A percentile compares a stretch with the other conserved stretches of the same genome.
Conservation (phyloP, 92 coral and sea anemone species). For the Parazoanthus swiftii region DNA sequence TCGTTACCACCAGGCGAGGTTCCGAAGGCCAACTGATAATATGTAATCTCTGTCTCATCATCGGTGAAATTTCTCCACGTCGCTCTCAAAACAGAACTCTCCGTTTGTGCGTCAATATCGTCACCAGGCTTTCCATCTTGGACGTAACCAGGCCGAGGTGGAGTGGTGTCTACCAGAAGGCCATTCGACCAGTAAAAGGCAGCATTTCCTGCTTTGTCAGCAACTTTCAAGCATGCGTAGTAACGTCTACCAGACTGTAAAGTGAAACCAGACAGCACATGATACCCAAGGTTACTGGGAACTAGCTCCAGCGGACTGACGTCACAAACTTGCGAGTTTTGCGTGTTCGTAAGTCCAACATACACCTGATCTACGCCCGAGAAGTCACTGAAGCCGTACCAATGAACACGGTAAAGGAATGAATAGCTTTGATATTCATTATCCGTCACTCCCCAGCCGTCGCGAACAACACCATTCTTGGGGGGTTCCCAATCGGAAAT, state of each 20-base stretch:
- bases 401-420: constrained; percentile 83
- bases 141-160: constrained; percentile 73
- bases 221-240: constrained; percentile 79
- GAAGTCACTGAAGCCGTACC: constrained; percentile 86
- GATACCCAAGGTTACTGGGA: constrained; percentile 53
- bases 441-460: constrained; percentile 92
- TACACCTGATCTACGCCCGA: constrained; percentile 71
- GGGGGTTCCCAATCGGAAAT: constrained; percentile 86
- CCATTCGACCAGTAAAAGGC: constrained; percentile 80
- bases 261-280: constrained; percentile 71
- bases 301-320: constrained; percentile 60
- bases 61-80: constrained; percentile 85
- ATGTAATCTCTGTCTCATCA: constrained; percentile 67
- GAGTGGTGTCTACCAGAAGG: constrained; percentile 74
- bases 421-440: constrained; percentile 78
- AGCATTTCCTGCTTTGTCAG: constrained; percentile 84
- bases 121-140: constrained; percentile 70
- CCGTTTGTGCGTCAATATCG: constrained; percentile 72
- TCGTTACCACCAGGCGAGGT: constrained; percentile 67
- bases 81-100: constrained; percentile 82
- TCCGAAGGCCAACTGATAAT: constrained; percentile 87
- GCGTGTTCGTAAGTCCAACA: constrained; percentile 72
- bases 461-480: constrained; percentile 67
- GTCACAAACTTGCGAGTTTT: constrained; percentile 61
- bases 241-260: constrained; percentile 72